A percentile compares a stretch with the other conserved stretches of the same genome.
Conservation (phyloP, 2,113 vertebrate genomes). For the Neofelis nebulosa region DNA sequence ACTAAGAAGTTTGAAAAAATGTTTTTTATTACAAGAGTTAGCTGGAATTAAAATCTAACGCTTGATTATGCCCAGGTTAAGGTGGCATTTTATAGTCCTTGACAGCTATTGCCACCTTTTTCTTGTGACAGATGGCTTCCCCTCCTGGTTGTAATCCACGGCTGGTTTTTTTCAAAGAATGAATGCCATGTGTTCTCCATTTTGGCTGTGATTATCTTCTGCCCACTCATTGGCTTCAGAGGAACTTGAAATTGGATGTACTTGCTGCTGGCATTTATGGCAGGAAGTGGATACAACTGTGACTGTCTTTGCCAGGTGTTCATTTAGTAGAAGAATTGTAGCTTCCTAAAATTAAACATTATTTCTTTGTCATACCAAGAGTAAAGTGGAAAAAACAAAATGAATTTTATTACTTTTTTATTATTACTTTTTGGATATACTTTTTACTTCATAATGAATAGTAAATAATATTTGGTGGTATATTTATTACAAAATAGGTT, state of each 20-base stretch:
- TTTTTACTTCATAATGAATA: slow-evolving; percentile 37
- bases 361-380: slow-evolving; percentile 16
- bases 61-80: not conserved
- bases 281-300: slow-evolving; percentile 66
- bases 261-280: slow-evolving; percentile 62
- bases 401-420: not conserved
- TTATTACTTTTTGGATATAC: not conserved
- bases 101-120: not conserved
- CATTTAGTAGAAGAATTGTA: slow-evolving; percentile 56
- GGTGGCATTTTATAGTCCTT: not conserved
- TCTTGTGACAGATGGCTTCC: slow-evolving; percentile 75
- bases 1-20: slow-evolving; percentile 40
- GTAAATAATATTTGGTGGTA: not conserved
- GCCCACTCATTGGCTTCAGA: slow-evolving; percentile 71
- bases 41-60: slow-evolving; percentile 46
- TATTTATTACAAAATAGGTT: slow-evolving; percentile 33
- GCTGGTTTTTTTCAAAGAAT: slow-evolving; percentile 58
- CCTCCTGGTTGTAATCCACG: slow-evolving; percentile 54
- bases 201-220: slow-evolving; percentile 68
- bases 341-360: slow-evolving; percentile 47
- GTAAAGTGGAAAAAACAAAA: not conserved
- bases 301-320: slow-evolving; percentile 32
- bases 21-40: not conserved
- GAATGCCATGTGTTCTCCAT: slow-evolving; percentile 68
- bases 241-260: slow-evolving; percentile 66